phyloP scores from a whole-genome alignment of 2,888 invertebrate genomes.

The Epinotia bilunana region DNA sequence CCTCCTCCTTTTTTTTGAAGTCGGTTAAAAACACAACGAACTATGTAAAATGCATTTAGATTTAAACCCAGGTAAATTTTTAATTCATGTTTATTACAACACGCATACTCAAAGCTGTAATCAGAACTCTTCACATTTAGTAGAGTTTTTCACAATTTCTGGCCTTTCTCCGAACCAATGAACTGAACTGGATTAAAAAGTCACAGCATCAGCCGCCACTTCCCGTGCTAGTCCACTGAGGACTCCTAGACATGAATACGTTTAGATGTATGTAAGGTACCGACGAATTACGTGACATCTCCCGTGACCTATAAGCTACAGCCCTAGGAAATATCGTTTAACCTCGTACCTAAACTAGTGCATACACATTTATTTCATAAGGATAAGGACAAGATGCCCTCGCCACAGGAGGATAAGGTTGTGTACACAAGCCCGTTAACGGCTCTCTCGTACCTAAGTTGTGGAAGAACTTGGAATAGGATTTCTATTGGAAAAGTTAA shows the following conservation, averaged over 20 bases:
- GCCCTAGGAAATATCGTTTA: background rate
- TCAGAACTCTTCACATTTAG: background rate
- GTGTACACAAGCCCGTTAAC: constrained; percentile 5
- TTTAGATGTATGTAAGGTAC: background rate
- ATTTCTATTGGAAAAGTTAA: constrained; percentile 27
- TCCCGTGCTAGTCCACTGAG: background rate
- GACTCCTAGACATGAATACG: background rate
- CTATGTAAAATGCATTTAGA: no score
- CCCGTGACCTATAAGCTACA: background rate
- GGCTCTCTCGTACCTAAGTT: constrained; percentile 10
- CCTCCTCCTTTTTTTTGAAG: no score
- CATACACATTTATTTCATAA: constrained; percentile 9
- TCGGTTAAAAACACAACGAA: no score
- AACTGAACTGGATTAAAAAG: background rate
- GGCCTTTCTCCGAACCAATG: no score
- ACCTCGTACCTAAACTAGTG: background rate
- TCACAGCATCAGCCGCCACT: background rate
- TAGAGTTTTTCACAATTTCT: background rate
- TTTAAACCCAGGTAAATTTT: no score
- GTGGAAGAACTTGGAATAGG: constrained; percentile 1
- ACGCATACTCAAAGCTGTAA: background rate
- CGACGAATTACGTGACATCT: background rate
- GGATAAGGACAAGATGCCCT: constrained; percentile 17
- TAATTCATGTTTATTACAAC: no score
- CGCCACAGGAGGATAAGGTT: constrained; percentile 16